phyloP scores from a whole-genome alignment of 2,888 invertebrate species.

The Patella depressa region DNA sequence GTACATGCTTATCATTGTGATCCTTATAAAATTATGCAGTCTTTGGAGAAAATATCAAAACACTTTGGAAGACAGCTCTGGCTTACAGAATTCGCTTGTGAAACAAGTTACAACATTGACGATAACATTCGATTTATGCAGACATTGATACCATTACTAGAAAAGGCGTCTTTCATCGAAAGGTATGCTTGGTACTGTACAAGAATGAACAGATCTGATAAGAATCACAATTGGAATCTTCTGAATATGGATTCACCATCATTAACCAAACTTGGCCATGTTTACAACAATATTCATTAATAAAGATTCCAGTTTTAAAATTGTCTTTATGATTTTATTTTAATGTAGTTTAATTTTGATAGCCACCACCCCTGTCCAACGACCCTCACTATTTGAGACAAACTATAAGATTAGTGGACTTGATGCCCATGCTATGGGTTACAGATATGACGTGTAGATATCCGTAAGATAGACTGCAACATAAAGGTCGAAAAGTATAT shows the following conservation, averaged over 20 bases:
- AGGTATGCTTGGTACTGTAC: conserved; percentile 40
- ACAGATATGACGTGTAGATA: no score
- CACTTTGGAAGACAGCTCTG: conserved; percentile 41
- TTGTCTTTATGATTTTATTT: no score
- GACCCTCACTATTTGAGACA: no score
- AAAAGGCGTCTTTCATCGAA: conserved; percentile 34
- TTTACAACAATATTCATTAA: conserved; percentile 34
- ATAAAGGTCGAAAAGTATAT: no score
- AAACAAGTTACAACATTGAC: conserved; percentile 28
- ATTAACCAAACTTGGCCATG: conserved; percentile 35
- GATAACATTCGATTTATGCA: conserved; percentile 36
- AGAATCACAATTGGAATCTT: conserved; percentile 27
- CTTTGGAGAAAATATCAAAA: conserved; percentile 33
- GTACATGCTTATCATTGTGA: conserved; percentile 46
- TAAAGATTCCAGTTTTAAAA: no score
- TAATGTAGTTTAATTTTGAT: no score
- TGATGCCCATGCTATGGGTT: no score
- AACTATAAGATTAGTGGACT: no score
- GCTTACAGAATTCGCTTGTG: conserved; percentile 47
- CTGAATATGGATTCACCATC: conserved; percentile 23
- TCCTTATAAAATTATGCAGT: conserved; percentile 35
- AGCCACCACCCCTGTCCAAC: no score
- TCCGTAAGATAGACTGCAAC: no score
- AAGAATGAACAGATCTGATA: conserved; percentile 19
- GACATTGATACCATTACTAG: conserved; percentile 36